A percentile compares a stretch with the other conserved stretches of the same genome.
phyloP scores from a whole-genome alignment of 2,113 vertebrate species.

The Platichthys flesus region DNA sequence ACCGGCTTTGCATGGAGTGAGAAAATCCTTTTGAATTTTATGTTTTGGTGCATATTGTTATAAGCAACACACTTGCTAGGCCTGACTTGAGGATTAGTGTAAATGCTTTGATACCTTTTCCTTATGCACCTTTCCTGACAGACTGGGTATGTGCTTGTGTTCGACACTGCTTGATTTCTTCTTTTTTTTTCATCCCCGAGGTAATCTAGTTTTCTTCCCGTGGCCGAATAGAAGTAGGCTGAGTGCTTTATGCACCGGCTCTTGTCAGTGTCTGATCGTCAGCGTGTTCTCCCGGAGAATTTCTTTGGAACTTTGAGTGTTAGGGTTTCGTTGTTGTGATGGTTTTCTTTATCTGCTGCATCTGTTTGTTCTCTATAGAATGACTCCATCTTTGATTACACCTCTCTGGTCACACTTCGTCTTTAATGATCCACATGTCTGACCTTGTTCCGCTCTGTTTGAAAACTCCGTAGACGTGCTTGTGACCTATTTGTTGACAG shows the following conservation, averaged over 20 bases:
- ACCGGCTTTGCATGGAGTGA: slow-evolving; percentile 61
- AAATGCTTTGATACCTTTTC: slow-evolving; percentile 22
- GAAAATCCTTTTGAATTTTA: slow-evolving; percentile 23
- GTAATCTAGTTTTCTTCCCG: not conserved
- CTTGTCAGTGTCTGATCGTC: slow-evolving; percentile 4
- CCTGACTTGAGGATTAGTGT: slow-evolving; percentile 24
- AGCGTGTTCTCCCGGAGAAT: slow-evolving; percentile 1
- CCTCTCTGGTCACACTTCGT: slow-evolving; percentile 7
- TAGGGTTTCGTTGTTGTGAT: not conserved
- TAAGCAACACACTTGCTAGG: slow-evolving; percentile 11
- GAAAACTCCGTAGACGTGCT: slow-evolving; percentile 53
- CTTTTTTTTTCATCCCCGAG: not conserved
- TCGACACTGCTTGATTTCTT: slow-evolving; percentile 17
- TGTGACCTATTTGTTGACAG: slow-evolving; percentile 42
- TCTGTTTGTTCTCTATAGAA: slow-evolving; percentile 25
- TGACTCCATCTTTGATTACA: slow-evolving; percentile 32
- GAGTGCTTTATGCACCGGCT: not conserved
- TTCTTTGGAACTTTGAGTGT: slow-evolving; percentile 12
- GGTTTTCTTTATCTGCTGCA: slow-evolving; percentile 34
- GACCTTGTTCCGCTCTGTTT: slow-evolving; percentile 40
- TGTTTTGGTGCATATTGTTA: slow-evolving; percentile 48
- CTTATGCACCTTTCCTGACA: slow-evolving; percentile 4
- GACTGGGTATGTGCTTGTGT: slow-evolving; percentile 52
- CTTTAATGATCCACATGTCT: slow-evolving; percentile 29
- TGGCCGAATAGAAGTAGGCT: not conserved